A percentile compares a stretch with the other conserved stretches of the same genome.
Conservation (phyloP, 2,113 vertebrate genomes). For the Siniperca knerii region DNA sequence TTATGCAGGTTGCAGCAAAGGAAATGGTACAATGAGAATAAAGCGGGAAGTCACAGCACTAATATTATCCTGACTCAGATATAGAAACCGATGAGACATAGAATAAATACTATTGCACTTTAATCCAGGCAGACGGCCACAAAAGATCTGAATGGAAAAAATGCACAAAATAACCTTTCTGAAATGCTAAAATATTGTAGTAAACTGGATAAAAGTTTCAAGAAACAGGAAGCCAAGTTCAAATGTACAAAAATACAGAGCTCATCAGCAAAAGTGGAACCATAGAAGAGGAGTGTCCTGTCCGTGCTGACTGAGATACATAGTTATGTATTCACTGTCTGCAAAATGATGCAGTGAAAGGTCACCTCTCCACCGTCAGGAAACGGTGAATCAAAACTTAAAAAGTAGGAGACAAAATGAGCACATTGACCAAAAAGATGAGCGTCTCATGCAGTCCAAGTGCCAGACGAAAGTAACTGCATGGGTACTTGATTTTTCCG, state of each 20-base stretch:
- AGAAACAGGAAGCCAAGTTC: constrained; percentile 5
- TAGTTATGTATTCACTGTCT: not conserved
- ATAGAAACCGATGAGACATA: constrained; percentile 23
- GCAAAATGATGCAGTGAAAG: constrained; percentile 15
- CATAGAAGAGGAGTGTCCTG: not conserved
- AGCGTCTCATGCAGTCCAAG: no score
- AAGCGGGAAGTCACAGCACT: constrained; percentile 71
- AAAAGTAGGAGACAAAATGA: constrained; percentile 5
- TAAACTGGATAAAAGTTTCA: not conserved
- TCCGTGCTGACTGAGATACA: not conserved
- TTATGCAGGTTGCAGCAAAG: constrained; percentile 50
- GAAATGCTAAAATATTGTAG: not conserved
- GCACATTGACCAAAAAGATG: no score
- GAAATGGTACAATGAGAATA: constrained; percentile 57
- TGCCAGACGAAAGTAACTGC: no score
- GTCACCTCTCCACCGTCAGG: constrained; percentile 14
- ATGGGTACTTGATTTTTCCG: no score
- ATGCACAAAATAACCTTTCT: no score
- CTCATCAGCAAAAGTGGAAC: not conserved
- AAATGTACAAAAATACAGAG: not conserved
- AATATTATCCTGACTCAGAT: constrained; percentile 65
- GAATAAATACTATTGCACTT: constrained; percentile 33
- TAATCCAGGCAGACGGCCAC: not conserved
- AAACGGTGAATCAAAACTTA: constrained; percentile 38
- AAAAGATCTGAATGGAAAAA: not conserved